Evolutionary conservation across 2,797 vertebrate genomes (phyloP), one percentile per base, ranked within the genome.

Genomic region (Syngnathus acus): DNA sequence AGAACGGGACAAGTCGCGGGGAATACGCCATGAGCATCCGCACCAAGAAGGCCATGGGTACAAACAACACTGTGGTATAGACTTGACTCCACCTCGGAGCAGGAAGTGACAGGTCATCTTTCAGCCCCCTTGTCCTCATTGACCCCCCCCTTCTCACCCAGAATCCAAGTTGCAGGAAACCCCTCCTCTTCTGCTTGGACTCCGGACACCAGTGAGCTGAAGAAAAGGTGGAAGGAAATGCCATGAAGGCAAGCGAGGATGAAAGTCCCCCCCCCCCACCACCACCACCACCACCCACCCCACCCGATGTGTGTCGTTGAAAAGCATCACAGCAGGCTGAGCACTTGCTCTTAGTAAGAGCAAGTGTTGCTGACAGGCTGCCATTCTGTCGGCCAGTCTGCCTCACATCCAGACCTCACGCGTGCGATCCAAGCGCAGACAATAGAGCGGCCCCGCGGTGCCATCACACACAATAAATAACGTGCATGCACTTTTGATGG

Each of bases 21-120:
- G 95, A 98, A 84, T 97, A 97, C 75, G 94, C 94, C 92, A 96
- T 98, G 94, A 97, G 94, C 84, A 91, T 94, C 79, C 92, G 94
- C 32, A 94, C 92, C 90, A 93, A 83, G 91, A 97, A 93, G 90
- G 89, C 89, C 83, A 86, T 91, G 82, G 93, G 91, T 40, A 87
- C 88, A 32, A 95, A 93, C 90, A 94, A 91, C 79, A 91, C 94
- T 7, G 91, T 93, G 11, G 93, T 94, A 81, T 96, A 95, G 83
- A 82, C 79, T 45, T 75, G 75, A 66, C 65, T 78, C 67, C 77
- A 86, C 75, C 70, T 74, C 4, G 42, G 67, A 72, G 5, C 73
- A 75, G 76, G 74, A 82, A 72, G 65, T 67, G 72, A 70, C 73
- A 75, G 81, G 72, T 51, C 23, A 6, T 75, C 65, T 70, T 45